Evolutionary conservation across 1,140 invertebrate genomes (phyloP), one percentile per base, ranked within the genome.

Genomic region (Bombus superbus): DNA sequence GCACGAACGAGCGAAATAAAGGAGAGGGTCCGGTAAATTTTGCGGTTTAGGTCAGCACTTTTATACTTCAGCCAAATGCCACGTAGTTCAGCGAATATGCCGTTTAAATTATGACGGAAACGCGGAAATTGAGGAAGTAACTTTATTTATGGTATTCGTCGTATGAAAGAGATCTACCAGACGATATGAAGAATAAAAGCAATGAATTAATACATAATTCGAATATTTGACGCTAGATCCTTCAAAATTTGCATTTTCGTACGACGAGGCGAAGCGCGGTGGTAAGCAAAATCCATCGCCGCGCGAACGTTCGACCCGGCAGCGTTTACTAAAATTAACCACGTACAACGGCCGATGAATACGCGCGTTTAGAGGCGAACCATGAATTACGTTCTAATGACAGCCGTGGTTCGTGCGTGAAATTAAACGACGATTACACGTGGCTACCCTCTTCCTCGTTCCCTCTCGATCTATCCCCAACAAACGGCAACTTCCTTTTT

Each of bases 351-450:
- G 18, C 1, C 44, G 62, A 28, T 35, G 38, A 74, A 47, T 47
- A 82, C 28, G 53, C 71, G 57, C 25, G 71, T 53, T 66, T 42
- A 68, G 44, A 68, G 25, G 47, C 64, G 75, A 75, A 66, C 79
- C 80, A 71, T 74, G 57, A 86, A 83, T 88, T 79, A 83, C 66
- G 78, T 77, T 79, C 69, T 83, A 88, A 89, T 89, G 88, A 89
- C 80, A 86, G 76, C 71, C 77, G 68, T 59, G 13, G 72, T 69
- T 76, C 72, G 88, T 87, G 85, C 84, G 85, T 83, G 88, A 90
- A 89, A 89, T 89, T 89, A 89, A 86, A 89, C 79, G 79, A 77
- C 87, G 75, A 86, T 89, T 89, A 88, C 87, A 79, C 80, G 76
- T 35, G 25, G 44, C 42, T 35, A 47, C 71, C 28, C 69, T 44